Evolutionary conservation across 2,797 vertebrate species (phyloP).

Genomic region (Sebastes wilsoni): DNA sequence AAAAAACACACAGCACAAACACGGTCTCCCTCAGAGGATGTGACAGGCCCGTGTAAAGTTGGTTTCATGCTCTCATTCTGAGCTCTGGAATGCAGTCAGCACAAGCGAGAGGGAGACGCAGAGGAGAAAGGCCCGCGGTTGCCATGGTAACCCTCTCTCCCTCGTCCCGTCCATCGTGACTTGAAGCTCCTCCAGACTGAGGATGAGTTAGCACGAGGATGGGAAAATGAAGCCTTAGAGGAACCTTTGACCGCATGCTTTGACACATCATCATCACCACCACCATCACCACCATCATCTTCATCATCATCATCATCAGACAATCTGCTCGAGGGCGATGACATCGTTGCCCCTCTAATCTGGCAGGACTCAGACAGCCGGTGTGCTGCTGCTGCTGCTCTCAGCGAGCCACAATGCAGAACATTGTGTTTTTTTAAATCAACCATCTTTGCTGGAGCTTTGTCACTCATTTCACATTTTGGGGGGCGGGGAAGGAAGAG

Average conservation of each 20-base stretch:
- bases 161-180: constrained; percentile 59
- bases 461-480: constrained; percentile 26
- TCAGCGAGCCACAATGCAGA: background rate
- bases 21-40: background rate
- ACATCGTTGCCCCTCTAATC: background rate
- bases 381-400: background rate
- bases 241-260: constrained; percentile 41
- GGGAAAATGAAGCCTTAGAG: constrained; percentile 30
- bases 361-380: background rate
- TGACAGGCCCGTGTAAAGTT: constrained; percentile 31
- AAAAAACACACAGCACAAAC: background rate
- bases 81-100: constrained; percentile 61
- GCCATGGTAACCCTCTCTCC: constrained; percentile 68
- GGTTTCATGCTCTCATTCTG: constrained; percentile 48
- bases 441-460: constrained; percentile 8
- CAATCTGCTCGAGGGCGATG: background rate
- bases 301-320: background rate
- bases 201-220: constrained; percentile 52
- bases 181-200: constrained; percentile 66
- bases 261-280: constrained; percentile 10
- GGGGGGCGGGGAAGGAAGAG: background rate
- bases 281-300: background rate
- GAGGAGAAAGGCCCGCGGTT: constrained; percentile 64
- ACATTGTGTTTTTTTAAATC: background rate
- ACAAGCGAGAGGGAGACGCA: constrained; percentile 30